These are phyloP conservation scores for Zeuzera pyrina DNA, from an alignment of 2,888 invertebrate genomes.

Conservation along the genomic window DNA sequence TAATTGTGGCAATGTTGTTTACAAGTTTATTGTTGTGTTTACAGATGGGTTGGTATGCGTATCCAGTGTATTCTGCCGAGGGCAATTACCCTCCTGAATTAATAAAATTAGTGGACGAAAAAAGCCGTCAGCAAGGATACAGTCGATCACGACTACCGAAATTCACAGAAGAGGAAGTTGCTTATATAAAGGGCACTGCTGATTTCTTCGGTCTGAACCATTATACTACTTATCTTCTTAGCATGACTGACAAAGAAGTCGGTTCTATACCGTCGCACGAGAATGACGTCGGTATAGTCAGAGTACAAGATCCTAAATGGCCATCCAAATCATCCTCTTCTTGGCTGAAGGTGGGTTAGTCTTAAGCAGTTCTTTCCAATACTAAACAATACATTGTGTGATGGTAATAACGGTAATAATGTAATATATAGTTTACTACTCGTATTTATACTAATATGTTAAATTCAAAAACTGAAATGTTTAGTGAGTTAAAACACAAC, in stretches of 20 bases:
- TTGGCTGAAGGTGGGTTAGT: slow-evolving; percentile 77
- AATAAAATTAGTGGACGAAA: slow-evolving; percentile 64
- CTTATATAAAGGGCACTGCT: slow-evolving; percentile 54
- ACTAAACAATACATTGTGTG: no score
- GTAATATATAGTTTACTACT: no score
- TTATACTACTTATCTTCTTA: slow-evolving; percentile 60
- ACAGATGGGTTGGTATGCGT: slow-evolving; percentile 69
- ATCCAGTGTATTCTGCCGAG: slow-evolving; percentile 65
- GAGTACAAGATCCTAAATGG: slow-evolving; percentile 74
- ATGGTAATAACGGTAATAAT: no score
- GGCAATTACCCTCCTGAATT: slow-evolving; percentile 74
- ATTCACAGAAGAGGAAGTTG: slow-evolving; percentile 65
- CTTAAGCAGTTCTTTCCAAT: no score
- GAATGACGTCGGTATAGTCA: slow-evolving; percentile 75
- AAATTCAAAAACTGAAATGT: no score
- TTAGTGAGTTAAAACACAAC: no score
- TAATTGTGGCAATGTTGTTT: neutral
- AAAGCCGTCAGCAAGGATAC: slow-evolving; percentile 68
- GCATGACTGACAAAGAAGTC: slow-evolving; percentile 53
- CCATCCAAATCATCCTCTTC: slow-evolving; percentile 69
- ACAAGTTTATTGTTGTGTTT: slow-evolving; percentile 12
- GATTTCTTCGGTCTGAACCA: slow-evolving; percentile 69
- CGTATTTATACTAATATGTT: no score
- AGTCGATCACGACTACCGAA: slow-evolving; percentile 69
- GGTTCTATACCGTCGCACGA: slow-evolving; percentile 70